phyloP scores from a whole-genome alignment of 2,797 vertebrate genomes.

The Artibeus lituratus region DNA sequence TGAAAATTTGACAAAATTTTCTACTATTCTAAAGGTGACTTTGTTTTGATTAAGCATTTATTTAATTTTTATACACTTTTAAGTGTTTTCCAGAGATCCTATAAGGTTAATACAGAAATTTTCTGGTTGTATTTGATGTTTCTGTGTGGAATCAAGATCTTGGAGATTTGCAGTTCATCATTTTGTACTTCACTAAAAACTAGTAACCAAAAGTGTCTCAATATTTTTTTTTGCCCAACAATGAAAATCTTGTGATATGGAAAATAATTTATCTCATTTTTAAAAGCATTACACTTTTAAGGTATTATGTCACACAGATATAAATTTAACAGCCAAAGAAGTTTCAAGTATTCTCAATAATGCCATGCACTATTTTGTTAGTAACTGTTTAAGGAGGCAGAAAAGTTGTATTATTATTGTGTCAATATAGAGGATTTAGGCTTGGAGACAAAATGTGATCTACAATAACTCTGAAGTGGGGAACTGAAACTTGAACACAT shows the following conservation, averaged over 20 bases:
- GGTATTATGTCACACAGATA: not conserved
- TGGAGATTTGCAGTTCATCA: not conserved
- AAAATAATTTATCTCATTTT: not conserved
- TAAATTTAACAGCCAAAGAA: not conserved
- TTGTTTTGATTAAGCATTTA: not conserved
- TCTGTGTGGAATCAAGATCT: fast-evolving
- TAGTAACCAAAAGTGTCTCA: not conserved
- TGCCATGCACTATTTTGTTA: not conserved
- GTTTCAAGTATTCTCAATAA: not conserved
- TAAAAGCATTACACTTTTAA: not conserved
- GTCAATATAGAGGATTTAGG: not conserved
- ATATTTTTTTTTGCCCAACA: not conserved
- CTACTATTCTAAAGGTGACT: not conserved
- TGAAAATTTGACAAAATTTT: not conserved
- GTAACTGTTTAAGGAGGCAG: not conserved
- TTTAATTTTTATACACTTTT: not conserved
- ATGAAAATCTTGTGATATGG: not conserved
- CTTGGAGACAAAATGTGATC: not conserved
- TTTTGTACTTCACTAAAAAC: not conserved
- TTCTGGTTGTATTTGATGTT: not conserved
- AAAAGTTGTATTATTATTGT: not conserved
- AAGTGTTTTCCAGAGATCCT: not conserved
- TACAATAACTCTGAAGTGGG: not conserved
- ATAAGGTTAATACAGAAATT: not conserved
- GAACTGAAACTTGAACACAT: not conserved